phyloP scores from a whole-genome alignment of 2,888 invertebrate species.

The Callyntrura guangdongensis region DNA sequence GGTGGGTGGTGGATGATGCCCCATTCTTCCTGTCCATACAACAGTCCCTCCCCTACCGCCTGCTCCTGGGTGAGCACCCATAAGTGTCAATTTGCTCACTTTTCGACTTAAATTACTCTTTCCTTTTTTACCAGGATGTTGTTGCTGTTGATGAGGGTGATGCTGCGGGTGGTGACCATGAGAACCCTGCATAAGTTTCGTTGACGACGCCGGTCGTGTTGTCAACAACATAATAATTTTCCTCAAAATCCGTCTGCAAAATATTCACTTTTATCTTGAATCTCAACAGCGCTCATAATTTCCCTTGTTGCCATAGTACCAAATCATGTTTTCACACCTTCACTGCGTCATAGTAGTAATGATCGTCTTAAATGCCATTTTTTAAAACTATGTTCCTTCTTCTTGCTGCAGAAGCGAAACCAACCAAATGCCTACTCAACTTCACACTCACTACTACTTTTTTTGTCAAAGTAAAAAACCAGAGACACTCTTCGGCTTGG shows the following conservation, averaged over 20 bases:
- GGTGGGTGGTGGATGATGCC: slow-evolving; percentile 58
- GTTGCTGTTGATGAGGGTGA: slow-evolving; percentile 45
- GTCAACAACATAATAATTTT: slow-evolving; percentile 64
- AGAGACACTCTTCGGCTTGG: slow-evolving; percentile 48
- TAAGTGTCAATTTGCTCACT: slow-evolving; percentile 49
- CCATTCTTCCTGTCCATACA: slow-evolving; percentile 74
- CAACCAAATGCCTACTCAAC: not conserved
- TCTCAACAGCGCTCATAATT: slow-evolving; percentile 4
- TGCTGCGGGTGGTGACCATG: slow-evolving; percentile 47
- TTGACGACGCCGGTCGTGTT: slow-evolving; percentile 53
- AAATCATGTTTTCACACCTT: not conserved
- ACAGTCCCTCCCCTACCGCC: slow-evolving; percentile 43
- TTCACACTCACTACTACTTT: slow-evolving; percentile 25
- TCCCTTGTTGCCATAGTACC: slow-evolving; percentile 25
- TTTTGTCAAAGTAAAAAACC: slow-evolving; percentile 49
- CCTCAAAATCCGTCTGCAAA: not conserved
- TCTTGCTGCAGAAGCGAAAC: not conserved
- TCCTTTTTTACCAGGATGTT: slow-evolving; percentile 49
- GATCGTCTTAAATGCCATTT: not conserved
- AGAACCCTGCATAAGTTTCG: slow-evolving; percentile 55
- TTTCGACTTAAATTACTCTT: slow-evolving; percentile 59
- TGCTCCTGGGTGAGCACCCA: slow-evolving; percentile 43
- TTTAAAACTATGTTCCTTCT: not conserved
- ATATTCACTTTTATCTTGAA: slow-evolving; percentile 5
- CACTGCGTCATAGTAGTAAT: not conserved